Percentiles rank a stretch among this genome's conserved stretches.
Evolutionary conservation across 2,888 invertebrate genomes (phyloP).

Genomic region (Melangyna quadrimaculata): DNA sequence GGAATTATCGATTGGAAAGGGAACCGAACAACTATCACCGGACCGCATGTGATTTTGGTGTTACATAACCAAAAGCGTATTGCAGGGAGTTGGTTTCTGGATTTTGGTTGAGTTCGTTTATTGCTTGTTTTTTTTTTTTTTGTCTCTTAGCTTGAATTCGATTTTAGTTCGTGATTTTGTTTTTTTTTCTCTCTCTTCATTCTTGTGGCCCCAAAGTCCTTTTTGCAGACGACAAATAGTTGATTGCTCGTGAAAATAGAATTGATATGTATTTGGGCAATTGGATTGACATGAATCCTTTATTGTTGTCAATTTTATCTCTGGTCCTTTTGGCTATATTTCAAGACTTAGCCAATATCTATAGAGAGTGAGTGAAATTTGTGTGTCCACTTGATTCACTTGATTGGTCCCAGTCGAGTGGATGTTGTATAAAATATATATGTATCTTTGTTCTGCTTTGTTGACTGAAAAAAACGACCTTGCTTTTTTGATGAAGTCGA

Average conservation of each 20-base stretch:
- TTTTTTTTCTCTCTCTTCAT: neutral
- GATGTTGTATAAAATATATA: neutral
- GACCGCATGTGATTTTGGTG: neutral
- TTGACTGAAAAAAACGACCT: conserved; percentile 5
- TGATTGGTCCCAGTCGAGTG: neutral
- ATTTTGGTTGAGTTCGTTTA: conserved; percentile 1
- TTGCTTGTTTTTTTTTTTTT: neutral
- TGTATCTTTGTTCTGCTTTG: neutral
- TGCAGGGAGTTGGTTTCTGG: neutral
- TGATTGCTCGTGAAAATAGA: conserved; percentile 19
- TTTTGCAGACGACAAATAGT: conserved; percentile 2
- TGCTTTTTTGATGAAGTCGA: neutral
- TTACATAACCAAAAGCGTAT: conserved; percentile 24
- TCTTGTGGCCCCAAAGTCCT: neutral
- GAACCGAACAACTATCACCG: neutral
- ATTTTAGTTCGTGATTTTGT: neutral
- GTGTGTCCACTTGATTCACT: conserved; percentile 1
- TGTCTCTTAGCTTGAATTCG: neutral
- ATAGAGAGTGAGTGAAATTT: neutral
- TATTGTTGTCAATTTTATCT: conserved; percentile 11
- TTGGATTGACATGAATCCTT: conserved; percentile 34
- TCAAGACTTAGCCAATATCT: neutral
- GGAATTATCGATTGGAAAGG: neutral
- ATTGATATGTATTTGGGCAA: conserved; percentile 33
- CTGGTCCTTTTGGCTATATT: neutral